Evolutionary conservation across 2,888 invertebrate species (phyloP).

Genomic region (Lasiommata megera): DNA sequence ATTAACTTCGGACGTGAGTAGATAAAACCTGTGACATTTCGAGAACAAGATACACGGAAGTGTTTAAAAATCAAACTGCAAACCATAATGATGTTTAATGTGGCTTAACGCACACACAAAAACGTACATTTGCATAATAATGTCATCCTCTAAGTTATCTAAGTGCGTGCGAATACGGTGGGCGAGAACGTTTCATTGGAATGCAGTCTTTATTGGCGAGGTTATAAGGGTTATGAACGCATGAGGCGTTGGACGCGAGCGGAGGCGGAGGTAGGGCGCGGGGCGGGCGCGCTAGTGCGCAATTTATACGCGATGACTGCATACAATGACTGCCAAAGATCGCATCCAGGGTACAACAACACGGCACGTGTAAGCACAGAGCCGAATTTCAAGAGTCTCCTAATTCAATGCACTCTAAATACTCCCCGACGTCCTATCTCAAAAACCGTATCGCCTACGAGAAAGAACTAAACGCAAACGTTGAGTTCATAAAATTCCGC

Average conservation of each 20-base stretch:
- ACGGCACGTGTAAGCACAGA: conserved; percentile 77
- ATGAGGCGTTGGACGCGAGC: conserved; percentile 10
- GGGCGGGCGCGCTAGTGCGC: conserved; percentile 52
- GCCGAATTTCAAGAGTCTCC: conserved; percentile 48
- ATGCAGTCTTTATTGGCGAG: background rate
- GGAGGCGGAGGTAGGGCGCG: conserved; percentile 30
- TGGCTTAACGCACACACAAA: conserved; percentile 23
- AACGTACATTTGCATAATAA: conserved; percentile 33
- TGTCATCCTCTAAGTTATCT: conserved; percentile 33
- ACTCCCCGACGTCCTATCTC: background rate
- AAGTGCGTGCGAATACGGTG: conserved; percentile 49
- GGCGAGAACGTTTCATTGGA: conserved; percentile 7
- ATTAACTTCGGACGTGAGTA: too few species aligned
- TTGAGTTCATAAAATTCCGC: background rate
- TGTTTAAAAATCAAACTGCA: conserved; percentile 15
- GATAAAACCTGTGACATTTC: background rate
- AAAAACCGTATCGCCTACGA: background rate
- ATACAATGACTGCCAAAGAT: conserved; percentile 77
- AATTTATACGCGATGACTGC: conserved; percentile 63
- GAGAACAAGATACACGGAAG: conserved; percentile 10
- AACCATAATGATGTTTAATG: conserved; percentile 22
- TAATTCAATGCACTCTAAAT: conserved; percentile 36
- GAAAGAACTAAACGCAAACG: background rate
- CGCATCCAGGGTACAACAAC: conserved; percentile 71
- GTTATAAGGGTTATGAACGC: background rate